Conservation (phyloP, 2,797 vertebrate genomes). For the Denticeps clupeoides region DNA sequence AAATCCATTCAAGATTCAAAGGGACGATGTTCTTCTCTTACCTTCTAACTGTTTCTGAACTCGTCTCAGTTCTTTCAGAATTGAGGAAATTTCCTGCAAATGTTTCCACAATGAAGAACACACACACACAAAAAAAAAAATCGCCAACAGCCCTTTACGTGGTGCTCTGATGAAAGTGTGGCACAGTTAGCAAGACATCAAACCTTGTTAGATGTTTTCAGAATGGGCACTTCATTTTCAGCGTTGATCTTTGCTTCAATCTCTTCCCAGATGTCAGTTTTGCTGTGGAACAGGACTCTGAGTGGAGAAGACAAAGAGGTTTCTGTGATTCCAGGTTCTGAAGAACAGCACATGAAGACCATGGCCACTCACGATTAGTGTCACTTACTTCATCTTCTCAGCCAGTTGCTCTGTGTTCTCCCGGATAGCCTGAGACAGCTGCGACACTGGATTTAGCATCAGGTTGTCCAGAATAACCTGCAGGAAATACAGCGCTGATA, state of each 20-base stretch:
- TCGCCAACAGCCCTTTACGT: neutral
- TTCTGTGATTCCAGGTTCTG: too few species aligned
- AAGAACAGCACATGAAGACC: too few species aligned
- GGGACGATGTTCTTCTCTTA: slow-evolving; percentile 35
- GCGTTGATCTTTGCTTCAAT: slow-evolving; percentile 84
- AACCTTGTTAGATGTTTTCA: slow-evolving; percentile 93
- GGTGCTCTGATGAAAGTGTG: neutral
- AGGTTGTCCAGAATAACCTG: slow-evolving; percentile 91
- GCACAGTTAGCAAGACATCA: neutral
- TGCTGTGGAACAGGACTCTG: slow-evolving; percentile 79
- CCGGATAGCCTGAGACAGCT: slow-evolving; percentile 85
- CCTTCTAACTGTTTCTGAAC: slow-evolving; percentile 93
- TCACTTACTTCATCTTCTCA: slow-evolving; percentile 89
- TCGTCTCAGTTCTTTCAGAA: slow-evolving; percentile 81
- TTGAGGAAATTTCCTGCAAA: slow-evolving; percentile 86
- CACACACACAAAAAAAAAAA: neutral
- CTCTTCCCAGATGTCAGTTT: slow-evolving; percentile 82
- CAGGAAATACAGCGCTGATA: neutral
- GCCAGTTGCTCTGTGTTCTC: slow-evolving; percentile 88
- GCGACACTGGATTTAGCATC: slow-evolving; percentile 90
- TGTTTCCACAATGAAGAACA: too few species aligned
- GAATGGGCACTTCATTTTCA: slow-evolving; percentile 85
- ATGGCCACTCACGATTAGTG: neutral
- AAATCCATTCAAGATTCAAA: neutral
- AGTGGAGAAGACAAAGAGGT: too few species aligned